Evolutionary conservation across 2,888 invertebrate genomes (phyloP), one percentile per base, ranked within the genome.

Genomic region (Danaus chrysippus): DNA sequence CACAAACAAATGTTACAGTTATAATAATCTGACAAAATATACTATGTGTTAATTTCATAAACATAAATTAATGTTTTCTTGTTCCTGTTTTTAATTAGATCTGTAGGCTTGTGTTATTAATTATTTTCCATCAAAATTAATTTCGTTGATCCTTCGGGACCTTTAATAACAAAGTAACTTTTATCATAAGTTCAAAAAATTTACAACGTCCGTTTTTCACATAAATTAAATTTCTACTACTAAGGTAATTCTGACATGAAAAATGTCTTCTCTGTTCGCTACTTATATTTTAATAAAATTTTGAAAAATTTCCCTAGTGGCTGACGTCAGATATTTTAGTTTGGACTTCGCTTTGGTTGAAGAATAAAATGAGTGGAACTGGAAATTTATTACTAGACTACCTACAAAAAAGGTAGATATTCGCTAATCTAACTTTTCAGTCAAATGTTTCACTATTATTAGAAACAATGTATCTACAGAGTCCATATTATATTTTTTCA

Each of bases 301-400:
- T 85, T 85, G 84, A 86, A 84, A 85, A 87, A 86, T 86, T 86
- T 86, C 87, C 87, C 87, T 65, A 58, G 86, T 74, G 87, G 74
- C 78, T 68, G 70, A 65, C 64, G 69, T 70, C 71, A 64, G 64
- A 64, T 68, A 64, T 70, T 69, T 65, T 63, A 65, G 49, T 17
- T 54, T 54, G 65, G 63, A 59, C 56, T 49, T 17, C 10, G 8
- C 23, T 34, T 34, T 34, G 23, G 23, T 34, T 34, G 6, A 34
- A 34, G 23, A 34, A 34, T 34, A 34, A 34, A 34, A 34, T 34
- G 23, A 34, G 23, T 34, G 23, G 23, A 34, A 34, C 23, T 34
- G 2, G 1, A 34, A 34, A 34, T 34, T 34, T 34, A 34, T 34
- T 34, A 8, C 23, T 34, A 1, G 23, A 34, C 23, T 34, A 2